Evolutionary conservation across 2,797 vertebrate genomes (phyloP).

Genomic region (Tympanoctomys barrerae): DNA sequence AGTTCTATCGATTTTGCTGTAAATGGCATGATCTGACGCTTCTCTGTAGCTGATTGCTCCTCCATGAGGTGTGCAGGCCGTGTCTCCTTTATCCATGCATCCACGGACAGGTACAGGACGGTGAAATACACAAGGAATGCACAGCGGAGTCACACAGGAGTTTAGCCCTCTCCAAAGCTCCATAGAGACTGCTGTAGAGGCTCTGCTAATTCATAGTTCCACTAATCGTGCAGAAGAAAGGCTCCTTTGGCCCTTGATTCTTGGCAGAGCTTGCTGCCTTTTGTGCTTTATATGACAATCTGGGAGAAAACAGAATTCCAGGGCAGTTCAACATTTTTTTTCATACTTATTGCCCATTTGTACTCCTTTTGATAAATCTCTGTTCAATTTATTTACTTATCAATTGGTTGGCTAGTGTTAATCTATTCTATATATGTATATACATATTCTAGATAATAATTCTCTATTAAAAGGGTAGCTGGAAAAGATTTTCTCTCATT

Average conservation of each 20-base stretch:
- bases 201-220: not conserved
- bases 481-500: not conserved
- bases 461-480: not conserved
- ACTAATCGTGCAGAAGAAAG: not conserved
- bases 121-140: not conserved
- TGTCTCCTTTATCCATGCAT: not conserved
- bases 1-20: not conserved
- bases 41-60: not conserved
- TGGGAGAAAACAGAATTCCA: not conserved
- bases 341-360: not conserved
- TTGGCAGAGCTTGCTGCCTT: not conserved
- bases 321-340: not conserved
- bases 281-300: not conserved
- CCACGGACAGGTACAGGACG: not conserved
- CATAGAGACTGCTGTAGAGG: too few relatives aligned
- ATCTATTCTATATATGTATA: not conserved
- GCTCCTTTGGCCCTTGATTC: not conserved
- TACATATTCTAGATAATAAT: not conserved
- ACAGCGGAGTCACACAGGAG: not conserved
- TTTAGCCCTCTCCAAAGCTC: not conserved
- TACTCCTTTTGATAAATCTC: not conserved
- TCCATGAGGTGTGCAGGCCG: not conserved
- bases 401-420: not conserved
- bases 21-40: not conserved
- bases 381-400: not conserved